Evolutionary conservation across 2,113 vertebrate genomes (phyloP).

Genomic region (Mormyrus lacerda): DNA sequence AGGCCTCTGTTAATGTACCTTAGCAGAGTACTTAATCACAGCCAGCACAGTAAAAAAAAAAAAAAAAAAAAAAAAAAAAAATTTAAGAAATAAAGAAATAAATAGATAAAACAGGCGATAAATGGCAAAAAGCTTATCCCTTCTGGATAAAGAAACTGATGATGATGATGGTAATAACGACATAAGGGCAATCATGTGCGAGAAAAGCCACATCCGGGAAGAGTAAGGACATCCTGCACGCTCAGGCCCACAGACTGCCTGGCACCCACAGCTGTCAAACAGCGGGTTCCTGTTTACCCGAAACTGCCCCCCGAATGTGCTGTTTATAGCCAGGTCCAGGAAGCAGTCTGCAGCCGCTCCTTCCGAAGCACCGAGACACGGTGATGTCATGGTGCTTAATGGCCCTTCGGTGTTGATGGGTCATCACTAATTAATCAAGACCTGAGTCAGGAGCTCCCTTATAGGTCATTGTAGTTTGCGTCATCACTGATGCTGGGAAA

Average conservation of each 20-base stretch:
- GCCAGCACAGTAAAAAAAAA: background rate
- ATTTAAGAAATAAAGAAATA: too few relatives aligned
- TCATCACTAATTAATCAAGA: background rate
- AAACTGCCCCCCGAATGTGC: background rate
- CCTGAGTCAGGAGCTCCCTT: background rate
- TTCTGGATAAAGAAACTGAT: background rate
- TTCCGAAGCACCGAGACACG: background rate
- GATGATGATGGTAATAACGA: background rate
- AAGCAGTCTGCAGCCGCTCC: background rate
- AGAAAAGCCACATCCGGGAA: background rate
- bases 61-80: background rate
- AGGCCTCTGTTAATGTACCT: background rate
- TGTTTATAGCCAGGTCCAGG: background rate
- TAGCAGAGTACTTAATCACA: background rate
- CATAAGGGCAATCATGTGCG: background rate
- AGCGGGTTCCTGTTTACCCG: background rate
- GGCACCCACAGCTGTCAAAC: background rate
- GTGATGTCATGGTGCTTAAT: background rate
- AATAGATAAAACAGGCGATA: background rate
- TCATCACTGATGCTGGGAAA: background rate
- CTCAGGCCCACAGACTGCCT: background rate
- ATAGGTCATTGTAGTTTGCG: background rate
- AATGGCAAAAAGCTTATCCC: background rate
- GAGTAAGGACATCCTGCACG: background rate
- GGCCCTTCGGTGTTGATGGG: background rate